Evolutionary conservation across 1,140 invertebrate species (phyloP), one percentile per base, ranked within the genome.

Genomic region (Macrobrachium nipponense): DNA sequence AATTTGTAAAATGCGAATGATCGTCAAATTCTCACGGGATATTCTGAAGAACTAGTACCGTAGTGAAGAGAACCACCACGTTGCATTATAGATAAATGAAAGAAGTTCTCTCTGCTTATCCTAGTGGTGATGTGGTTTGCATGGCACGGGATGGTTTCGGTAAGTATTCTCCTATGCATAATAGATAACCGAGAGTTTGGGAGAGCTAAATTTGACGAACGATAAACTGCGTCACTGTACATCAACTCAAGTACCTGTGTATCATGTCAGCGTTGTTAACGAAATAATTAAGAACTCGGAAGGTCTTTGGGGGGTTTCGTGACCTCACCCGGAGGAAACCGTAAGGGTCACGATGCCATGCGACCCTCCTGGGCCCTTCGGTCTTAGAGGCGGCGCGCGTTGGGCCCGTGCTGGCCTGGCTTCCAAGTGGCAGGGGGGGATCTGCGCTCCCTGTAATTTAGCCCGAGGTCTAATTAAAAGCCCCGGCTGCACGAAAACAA

Each of bases 401-500:
- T 83, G 68, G 59, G 23, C 60, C 43, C 64, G 73, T 18, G 43
- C 12, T 62, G 18, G 15, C 15, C 44, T 20, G 23, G 15, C n/a
- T 20, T 12, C 44, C 60, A 70, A 36, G 27, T 43, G 27, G 44
- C 3, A 59, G 14, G 79, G 64, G 60, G 44, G 79, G 51, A 20
- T 36, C 70, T n/a, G 27, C 83, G 83, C 77, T 62, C 83, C 83
- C 83, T 86, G 83, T 86, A 86, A 86, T 86, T 68, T 73, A 78
- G 77, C 83, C 70, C 59, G 60, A 51, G 51, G 77, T 58, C 83
- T 86, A 86, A 86, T 86, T 86, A 86, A 86, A 86, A 86, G 83
- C 83, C 83, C 66, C 23, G 58, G 62, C 83, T 80, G 83, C 83
- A 86, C 77, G 77, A 86, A 86, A 86, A 86, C 83, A 86, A 86